Percentiles rank a stretch among this genome's conserved stretches.
Evolutionary conservation across 2,797 vertebrate genomes (phyloP).

Genomic region (Anguilla marmorata): DNA sequence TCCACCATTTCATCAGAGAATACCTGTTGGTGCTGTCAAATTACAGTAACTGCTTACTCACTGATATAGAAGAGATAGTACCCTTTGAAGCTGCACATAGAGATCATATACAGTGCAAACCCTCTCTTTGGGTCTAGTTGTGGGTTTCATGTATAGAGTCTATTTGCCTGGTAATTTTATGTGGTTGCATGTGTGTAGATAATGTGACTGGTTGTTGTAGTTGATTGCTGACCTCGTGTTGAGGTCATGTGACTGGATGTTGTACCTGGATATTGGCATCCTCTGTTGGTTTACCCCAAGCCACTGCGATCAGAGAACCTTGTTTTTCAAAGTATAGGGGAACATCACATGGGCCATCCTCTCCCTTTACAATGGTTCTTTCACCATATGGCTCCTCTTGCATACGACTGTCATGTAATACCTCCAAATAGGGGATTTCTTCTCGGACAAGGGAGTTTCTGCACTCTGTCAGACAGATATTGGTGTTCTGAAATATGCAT

Average conservation of each 20-base stretch:
- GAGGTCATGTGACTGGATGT: conserved; percentile 10
- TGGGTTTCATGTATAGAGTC: neutral
- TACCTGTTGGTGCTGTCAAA: conserved; percentile 29
- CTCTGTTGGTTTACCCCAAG: conserved; percentile 70
- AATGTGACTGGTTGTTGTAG: conserved; percentile 16
- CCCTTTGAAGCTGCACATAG: neutral
- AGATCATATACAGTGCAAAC: neutral
- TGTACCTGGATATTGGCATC: conserved; percentile 35
- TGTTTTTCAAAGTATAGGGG: conserved; percentile 63
- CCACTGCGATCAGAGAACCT: conserved; percentile 70
- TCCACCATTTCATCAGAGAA: conserved; percentile 21
- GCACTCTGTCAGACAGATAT: conserved; percentile 55
- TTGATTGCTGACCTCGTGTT: neutral
- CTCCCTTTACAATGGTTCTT: conserved; percentile 23
- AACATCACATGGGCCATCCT: neutral
- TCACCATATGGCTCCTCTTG: conserved; percentile 30
- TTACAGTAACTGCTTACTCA: neutral
- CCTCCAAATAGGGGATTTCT: conserved; percentile 75
- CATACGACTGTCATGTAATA: conserved; percentile 52
- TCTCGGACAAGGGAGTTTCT: conserved; percentile 57
- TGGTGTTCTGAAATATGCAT: neutral
- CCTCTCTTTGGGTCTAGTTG: neutral
- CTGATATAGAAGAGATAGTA: neutral
- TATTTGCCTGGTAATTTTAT: neutral
- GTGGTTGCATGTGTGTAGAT: conserved; percentile 4